Evolutionary conservation across 1,140 invertebrate genomes (phyloP), one percentile per base, ranked within the genome.

Genomic region (Panulirus ornatus): DNA sequence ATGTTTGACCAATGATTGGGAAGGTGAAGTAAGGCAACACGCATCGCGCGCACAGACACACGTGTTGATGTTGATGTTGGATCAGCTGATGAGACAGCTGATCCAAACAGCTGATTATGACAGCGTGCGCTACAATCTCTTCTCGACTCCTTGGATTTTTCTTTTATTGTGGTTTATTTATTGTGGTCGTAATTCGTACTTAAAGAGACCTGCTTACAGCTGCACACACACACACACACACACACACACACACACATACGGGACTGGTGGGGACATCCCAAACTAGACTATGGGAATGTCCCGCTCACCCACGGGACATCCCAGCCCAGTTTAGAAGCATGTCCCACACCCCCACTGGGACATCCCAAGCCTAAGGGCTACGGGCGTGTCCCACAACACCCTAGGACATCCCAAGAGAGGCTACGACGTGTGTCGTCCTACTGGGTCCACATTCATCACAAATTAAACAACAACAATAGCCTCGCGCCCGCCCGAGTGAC

Each of bases 401-500:
- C 3, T 0, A 66, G n/a, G n/a, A 1, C 30, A 22, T 5, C n/a
- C 27, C n/a, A 27, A 30, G 58, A 66, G 58, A 0, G 2, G 58
- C 8, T 5, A 27, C 5, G 58, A 66, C 58, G 58, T 79, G 76
- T 47, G 76, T 47, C 76, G 51, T 19, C n/a, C 42, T n/a, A n/a
- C 42, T 51, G 44, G n/a, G 51, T 51, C 42, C n/a, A 79, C 76
- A 40, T 79, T 79, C 44, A 54, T 75, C 54, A 78, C 83, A 84
- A 73, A 84, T 84, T 84, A 71, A 84, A 47, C 83, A 73, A 70
- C 66, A 73, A 84, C 83, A 84, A 84, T 47, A 84, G 83, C 71
- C 34, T 36, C 71, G 40, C 71, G 36, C 71, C 30, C 78, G 78
- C 78, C 78, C 42, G 16, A 54, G 30, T 75, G 63, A 71, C 70